These are phyloP conservation scores for Melipona quadrifasciata DNA, from an alignment of 1,140 invertebrate species.

Conservation along the genomic window DNA sequence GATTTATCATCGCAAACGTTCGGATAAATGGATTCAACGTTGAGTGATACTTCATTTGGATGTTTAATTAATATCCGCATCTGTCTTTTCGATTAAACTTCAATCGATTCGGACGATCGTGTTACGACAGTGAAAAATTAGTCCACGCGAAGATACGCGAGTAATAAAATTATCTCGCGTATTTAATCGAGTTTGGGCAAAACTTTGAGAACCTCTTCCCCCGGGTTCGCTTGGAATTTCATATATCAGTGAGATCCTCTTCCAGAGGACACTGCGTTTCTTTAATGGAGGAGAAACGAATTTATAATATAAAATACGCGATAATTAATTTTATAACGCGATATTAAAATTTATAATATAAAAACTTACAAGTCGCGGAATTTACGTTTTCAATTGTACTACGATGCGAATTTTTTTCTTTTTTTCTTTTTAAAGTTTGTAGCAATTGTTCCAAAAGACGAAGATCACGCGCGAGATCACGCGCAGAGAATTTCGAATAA, in stretches of 20 bases:
- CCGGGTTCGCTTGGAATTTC: not conserved
- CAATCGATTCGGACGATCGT: not conserved
- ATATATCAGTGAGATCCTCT: not conserved
- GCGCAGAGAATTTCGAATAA: slow-evolving; percentile 9
- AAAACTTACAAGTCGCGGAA: not conserved
- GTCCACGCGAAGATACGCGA: too few relatives aligned
- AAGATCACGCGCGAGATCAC: not conserved
- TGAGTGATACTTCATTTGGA: not conserved
- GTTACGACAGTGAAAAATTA: not conserved
- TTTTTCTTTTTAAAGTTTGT: not conserved
- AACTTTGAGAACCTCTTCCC: not conserved
- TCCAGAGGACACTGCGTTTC: not conserved
- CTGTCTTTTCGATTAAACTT: not conserved
- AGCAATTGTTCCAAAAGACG: not conserved
- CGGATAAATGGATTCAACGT: not conserved
- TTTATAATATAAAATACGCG: not conserved
- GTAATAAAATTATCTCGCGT: not conserved
- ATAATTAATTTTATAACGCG: too few relatives aligned
- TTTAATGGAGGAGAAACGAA: not conserved
- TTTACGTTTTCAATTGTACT: not conserved
- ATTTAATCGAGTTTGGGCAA: not conserved
- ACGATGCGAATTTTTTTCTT: not conserved
- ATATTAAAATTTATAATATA: not conserved
- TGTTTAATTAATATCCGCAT: not conserved
- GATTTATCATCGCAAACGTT: not conserved